Percentiles rank a stretch among this genome's conserved stretches.
Evolutionary conservation across 2,888 invertebrate genomes (phyloP).

Genomic region (Cybosia mesomella): DNA sequence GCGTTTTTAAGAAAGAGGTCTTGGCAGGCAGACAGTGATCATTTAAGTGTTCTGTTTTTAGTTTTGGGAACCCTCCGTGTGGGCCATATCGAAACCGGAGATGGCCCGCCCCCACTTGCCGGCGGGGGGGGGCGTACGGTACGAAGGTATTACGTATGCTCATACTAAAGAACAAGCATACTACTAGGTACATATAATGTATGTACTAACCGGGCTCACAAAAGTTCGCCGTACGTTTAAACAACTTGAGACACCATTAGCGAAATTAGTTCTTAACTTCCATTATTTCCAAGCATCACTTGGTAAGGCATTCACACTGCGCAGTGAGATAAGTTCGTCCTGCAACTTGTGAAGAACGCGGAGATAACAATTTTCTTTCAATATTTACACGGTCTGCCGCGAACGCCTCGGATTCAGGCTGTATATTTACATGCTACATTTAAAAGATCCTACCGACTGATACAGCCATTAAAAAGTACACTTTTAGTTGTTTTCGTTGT

Average conservation of each 20-base stretch:
- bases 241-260: not conserved
- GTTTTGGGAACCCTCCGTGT: no score
- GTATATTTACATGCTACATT: not conserved
- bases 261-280: slow-evolving; percentile 4
- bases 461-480: not conserved
- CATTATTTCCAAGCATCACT: slow-evolving; percentile 3
- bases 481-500: not conserved
- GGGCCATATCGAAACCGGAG: no score
- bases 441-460: not conserved
- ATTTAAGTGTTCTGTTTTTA: no score
- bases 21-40: no score
- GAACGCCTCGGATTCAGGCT: not conserved
- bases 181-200: not conserved
- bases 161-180: not conserved
- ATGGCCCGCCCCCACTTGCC: no score
- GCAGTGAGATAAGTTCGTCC: not conserved
- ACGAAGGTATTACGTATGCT: no score
- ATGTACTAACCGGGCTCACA: not conserved
- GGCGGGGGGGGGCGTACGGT: no score
- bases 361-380: not conserved
- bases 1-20: no score
- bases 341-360: not conserved
- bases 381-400: not conserved
- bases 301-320: not conserved
- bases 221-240: not conserved